Base-by-base conservation (phyloP, 2,888 invertebrate genomes). In the Brachypterus glaber region DNA sequence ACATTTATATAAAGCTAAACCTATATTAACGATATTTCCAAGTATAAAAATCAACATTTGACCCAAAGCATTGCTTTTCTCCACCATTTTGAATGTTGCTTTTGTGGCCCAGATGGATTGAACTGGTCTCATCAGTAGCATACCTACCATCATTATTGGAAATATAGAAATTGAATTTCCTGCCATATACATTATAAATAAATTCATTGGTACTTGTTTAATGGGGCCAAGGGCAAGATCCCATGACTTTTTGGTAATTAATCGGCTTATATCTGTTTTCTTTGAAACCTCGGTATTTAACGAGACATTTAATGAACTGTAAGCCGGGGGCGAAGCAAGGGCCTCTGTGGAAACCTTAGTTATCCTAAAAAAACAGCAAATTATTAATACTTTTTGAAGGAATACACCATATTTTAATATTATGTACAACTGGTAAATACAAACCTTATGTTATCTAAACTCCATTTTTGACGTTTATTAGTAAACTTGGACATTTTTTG, bases 71-170 rank as follows among this genome's bases (percentile, higher is more conserved):
- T 89, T 90, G 26, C 84, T 82, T 16, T 92, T 92, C 67, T 93
- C 93, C 37, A 95, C 89, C 74, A 90, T 83, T 68, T 92, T 92
- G 57, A 95, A 95, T 17, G 93, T 85, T 46, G 82, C 79, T 58
- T 83, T 83, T 24, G 92, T 85, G 1, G 90, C 73, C 63, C 97
- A 89, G 39, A 98, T 72, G 2, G 97, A 95, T 68, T 97, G 96
- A 16, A 97, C 79, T 2, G 97, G 97, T 44, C 96, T 73, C 55
- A 97, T 85, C 53, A 97, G 83, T 69, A 98, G 76, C 98, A 99
- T 98, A 29, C 95, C 96, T 5, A 99, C 95, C 98, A 99, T 99
- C 98, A 99, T 98, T 32, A 99, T 98, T 0, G 98, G 98, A 57
- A 99, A 97, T 54, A 99, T 97, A 1, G 96, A 97, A 55, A 98